These are phyloP conservation scores for Epinotia brunnichana DNA, from an alignment of 2,888 invertebrate species.

Conservation along the genomic window DNA sequence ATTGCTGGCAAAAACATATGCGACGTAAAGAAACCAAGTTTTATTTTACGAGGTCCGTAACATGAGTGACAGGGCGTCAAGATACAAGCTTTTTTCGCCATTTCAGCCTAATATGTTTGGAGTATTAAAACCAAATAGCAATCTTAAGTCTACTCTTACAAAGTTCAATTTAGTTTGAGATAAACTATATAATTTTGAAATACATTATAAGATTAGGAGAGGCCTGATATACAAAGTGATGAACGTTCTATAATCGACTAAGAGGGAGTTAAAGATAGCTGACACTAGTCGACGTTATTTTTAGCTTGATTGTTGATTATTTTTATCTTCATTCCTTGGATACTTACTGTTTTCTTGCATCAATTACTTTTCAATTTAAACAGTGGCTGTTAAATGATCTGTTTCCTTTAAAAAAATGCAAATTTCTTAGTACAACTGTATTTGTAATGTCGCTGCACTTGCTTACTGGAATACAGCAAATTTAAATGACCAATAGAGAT, in stretches of 20 bases:
- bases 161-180: background rate
- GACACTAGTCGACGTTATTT: background rate
- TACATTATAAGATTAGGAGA: slow-evolving; percentile 10
- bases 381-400: too few relatives aligned
- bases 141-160: background rate
- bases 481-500: too few relatives aligned
- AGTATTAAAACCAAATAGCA: background rate
- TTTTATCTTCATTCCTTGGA: too few relatives aligned
- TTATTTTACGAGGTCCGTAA: slow-evolving; percentile 31
- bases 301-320: background rate
- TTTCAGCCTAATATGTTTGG: slow-evolving; percentile 12
- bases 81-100: slow-evolving; percentile 29
- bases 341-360: too few relatives aligned
- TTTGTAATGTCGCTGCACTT: too few relatives aligned
- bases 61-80: slow-evolving; percentile 39
- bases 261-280: background rate
- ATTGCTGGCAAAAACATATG: background rate
- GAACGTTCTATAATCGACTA: background rate
- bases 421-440: too few relatives aligned
- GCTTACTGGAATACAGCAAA: too few relatives aligned
- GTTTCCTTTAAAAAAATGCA: too few relatives aligned
- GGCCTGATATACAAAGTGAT: background rate
- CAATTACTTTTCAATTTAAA: too few relatives aligned
- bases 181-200: background rate
- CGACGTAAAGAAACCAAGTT: background rate